Evolutionary conservation across 2,888 invertebrate species (phyloP).

Genomic region (Acholoe squamosa): DNA sequence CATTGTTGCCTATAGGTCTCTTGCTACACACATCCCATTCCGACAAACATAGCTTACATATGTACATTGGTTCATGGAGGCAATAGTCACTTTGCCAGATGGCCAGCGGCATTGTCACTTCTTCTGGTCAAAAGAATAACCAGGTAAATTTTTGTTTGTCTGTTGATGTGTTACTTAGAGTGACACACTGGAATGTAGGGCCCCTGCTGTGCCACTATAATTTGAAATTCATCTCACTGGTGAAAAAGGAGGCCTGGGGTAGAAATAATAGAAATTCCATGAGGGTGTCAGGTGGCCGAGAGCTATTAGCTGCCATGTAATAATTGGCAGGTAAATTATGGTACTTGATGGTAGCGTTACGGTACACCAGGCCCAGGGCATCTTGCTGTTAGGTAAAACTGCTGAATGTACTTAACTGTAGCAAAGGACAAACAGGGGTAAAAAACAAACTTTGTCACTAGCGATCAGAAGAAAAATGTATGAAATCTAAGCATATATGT

Average conservation of each 20-base stretch:
- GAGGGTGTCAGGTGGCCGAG: conserved; percentile 2
- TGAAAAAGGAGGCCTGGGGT: not conserved
- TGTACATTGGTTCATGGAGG: too few relatives aligned
- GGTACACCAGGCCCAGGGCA: not conserved
- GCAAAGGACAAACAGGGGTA: too few relatives aligned
- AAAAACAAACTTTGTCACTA: too few relatives aligned
- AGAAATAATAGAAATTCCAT: not conserved
- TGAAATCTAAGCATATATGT: too few relatives aligned
- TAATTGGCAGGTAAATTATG: not conserved
- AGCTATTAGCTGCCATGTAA: not conserved
- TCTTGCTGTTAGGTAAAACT: too few relatives aligned
- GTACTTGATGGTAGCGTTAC: not conserved
- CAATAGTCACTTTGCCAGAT: not conserved
- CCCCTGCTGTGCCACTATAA: not conserved
- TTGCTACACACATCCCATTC: too few relatives aligned
- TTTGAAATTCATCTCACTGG: not conserved
- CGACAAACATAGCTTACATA: too few relatives aligned
- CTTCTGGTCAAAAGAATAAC: not conserved
- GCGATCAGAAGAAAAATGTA: too few relatives aligned
- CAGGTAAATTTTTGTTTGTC: not conserved
- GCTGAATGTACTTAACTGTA: too few relatives aligned
- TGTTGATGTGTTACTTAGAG: not conserved
- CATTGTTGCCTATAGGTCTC: too few relatives aligned
- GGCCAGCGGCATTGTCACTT: not conserved
- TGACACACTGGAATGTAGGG: not conserved